Conservation (phyloP, 2,888 invertebrate genomes). For the Carterocephalus palaemon region DNA sequence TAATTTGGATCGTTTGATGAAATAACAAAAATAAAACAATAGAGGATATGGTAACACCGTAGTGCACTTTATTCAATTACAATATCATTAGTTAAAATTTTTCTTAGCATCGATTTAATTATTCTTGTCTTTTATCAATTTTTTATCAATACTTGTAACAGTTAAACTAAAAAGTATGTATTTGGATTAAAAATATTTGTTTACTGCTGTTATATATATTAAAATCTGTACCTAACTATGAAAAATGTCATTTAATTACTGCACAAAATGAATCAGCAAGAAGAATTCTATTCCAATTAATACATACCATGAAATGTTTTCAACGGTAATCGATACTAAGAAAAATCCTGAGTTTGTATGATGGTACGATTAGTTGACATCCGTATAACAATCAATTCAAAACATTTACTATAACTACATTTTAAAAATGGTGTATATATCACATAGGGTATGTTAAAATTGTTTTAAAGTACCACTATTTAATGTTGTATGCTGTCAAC, state of each 20-base stretch:
- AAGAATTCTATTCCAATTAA: no score
- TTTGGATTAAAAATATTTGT: no score
- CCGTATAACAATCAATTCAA: constrained; percentile 63
- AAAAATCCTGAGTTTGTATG: no score
- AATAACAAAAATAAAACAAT: constrained; percentile 55
- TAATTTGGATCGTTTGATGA: constrained; percentile 7
- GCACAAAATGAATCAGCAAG: no score
- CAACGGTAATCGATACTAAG: no score
- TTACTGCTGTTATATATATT: no score
- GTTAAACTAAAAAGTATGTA: no score
- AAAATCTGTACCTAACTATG: no score
- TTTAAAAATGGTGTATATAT: constrained; percentile 76
- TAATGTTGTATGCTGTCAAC: not conserved
- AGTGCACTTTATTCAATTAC: constrained; percentile 70
- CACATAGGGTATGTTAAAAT: constrained; percentile 64
- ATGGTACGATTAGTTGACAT: constrained; percentile 37
- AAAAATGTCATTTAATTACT: no score
- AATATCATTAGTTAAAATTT: constrained; percentile 43
- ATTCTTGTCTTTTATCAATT: not conserved
- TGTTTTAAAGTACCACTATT: no score
- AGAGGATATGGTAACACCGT: constrained; percentile 58
- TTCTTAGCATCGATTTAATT: constrained; percentile 28
- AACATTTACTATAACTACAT: constrained; percentile 62
- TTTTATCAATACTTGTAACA: not conserved
- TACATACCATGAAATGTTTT: no score